Percentiles rank a stretch among this genome's conserved stretches.
These are phyloP conservation scores for Apostichopus californicus DNA, from an alignment of 35 echinoderm and acorn worm species.

Conservation along the genomic window DNA sequence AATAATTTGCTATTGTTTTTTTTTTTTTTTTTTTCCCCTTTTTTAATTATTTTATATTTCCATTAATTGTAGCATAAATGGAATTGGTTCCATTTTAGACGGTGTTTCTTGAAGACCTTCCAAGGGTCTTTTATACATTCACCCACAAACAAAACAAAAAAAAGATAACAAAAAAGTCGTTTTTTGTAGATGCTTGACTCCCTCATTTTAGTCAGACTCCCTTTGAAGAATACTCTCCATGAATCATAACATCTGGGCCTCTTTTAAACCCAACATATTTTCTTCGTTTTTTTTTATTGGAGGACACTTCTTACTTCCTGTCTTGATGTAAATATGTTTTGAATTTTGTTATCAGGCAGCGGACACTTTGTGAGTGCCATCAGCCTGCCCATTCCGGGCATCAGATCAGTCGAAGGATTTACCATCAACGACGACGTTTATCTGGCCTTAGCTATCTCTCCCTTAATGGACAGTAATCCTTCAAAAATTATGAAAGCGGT, in stretches of 20 bases:
- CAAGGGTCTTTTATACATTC: too few species aligned
- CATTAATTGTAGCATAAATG: too few species aligned
- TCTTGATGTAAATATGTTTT: neutral
- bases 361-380: slow-evolving; percentile 45
- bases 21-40: too few species aligned
- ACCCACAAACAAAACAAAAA: too few species aligned
- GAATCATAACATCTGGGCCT: neutral
- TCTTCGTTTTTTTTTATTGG: too few species aligned
- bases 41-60: neutral
- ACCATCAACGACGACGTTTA: neutral
- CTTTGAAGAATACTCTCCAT: neutral
- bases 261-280: neutral
- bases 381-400: neutral
- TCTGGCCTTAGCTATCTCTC: slow-evolving; percentile 26
- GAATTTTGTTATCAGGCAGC: neutral
- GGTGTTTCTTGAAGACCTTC: too few species aligned
- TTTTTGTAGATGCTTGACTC: neutral
- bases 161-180: neutral
- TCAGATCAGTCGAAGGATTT: slow-evolving; percentile 28
- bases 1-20: too few species aligned
- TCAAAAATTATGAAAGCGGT: slow-evolving; percentile 16
- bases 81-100: too few species aligned
- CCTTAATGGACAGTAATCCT: slow-evolving; percentile 6
- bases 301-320: too few species aligned
- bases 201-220: neutral